Conservation (phyloP, 2,113 vertebrate species). For the Falco punctatus region DNA sequence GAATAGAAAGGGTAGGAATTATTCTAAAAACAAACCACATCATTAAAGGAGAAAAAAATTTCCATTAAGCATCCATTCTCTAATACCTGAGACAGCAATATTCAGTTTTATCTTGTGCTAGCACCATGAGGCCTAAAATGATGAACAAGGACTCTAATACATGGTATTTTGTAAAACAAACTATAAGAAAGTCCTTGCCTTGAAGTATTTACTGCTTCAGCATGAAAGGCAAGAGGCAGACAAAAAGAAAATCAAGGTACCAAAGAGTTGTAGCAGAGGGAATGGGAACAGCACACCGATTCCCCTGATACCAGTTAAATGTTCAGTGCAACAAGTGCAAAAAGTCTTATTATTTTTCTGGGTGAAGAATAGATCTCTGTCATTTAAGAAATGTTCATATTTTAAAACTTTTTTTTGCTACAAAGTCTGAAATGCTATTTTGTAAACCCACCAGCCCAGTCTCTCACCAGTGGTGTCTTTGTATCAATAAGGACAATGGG, state of each 20-base stretch:
- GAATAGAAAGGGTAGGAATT: not conserved
- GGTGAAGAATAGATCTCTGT: not conserved
- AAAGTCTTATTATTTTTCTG: not conserved
- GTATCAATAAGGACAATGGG: not conserved
- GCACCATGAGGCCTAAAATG: fast-evolving
- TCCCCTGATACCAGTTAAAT: not conserved
- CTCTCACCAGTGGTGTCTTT: not conserved
- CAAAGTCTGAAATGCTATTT: not conserved
- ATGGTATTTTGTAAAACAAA: not conserved
- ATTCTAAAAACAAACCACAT: not conserved
- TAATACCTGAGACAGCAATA: not conserved
- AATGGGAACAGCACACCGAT: not conserved
- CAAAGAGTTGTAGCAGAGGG: not conserved
- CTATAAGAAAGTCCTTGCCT: not conserved
- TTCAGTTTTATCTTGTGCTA: not conserved
- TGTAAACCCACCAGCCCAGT: not conserved
- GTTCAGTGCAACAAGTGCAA: not conserved
- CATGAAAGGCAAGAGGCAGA: not conserved
- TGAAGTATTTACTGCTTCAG: not conserved
- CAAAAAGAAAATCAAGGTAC: not conserved
- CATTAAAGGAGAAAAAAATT: not conserved
- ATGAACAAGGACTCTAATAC: not conserved
- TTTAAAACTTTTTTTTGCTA: not conserved
- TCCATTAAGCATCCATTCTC: not conserved
- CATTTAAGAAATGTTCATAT: not conserved